Percentiles rank a stretch among this genome's conserved stretches.
Conservation (phyloP, 2,888 invertebrate genomes). For the Meandrusa payeni region DNA sequence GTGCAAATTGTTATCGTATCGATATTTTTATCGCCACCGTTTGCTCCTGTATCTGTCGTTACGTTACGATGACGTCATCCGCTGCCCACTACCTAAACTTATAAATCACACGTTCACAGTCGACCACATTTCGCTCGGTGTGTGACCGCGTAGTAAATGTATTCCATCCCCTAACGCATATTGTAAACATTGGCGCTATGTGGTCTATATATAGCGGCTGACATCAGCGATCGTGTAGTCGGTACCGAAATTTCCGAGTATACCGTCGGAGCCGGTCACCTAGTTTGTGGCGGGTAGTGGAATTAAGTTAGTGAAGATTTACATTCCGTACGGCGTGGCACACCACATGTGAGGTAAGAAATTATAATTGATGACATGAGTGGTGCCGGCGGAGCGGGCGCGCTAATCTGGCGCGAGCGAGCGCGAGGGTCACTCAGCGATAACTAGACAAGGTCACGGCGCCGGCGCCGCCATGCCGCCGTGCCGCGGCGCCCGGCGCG, state of each 20-base stretch:
- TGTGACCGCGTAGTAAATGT: slow-evolving; percentile 28
- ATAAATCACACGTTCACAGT: slow-evolving; percentile 20
- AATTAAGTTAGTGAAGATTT: no score
- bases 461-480: slow-evolving; percentile 70
- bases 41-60: slow-evolving; percentile 67
- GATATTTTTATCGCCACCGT: slow-evolving; percentile 66
- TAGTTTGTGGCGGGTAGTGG: no score
- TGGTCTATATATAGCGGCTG: slow-evolving; percentile 62
- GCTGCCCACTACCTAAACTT: slow-evolving; percentile 15
- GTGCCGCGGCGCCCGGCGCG: slow-evolving; percentile 47
- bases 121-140: slow-evolving; percentile 28
- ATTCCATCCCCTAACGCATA: slow-evolving; percentile 49
- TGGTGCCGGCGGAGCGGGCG: slow-evolving; percentile 38
- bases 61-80: slow-evolving; percentile 60
- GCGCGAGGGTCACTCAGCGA: slow-evolving; percentile 72
- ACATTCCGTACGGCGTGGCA: no score
- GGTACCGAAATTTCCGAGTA: slow-evolving; percentile 48
- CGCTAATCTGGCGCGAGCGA: slow-evolving; percentile 68
- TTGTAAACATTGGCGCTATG: slow-evolving; percentile 65
- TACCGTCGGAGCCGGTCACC: no score
- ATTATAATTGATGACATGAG: no score
- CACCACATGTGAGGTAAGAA: no score
- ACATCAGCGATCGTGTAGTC: slow-evolving; percentile 59
- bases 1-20: slow-evolving; percentile 69
- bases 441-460: slow-evolving; percentile 77